Percentiles rank a stretch among this genome's conserved stretches.
Conservation (phyloP, 2,888 invertebrate genomes). For the Platypus cylindrus region DNA sequence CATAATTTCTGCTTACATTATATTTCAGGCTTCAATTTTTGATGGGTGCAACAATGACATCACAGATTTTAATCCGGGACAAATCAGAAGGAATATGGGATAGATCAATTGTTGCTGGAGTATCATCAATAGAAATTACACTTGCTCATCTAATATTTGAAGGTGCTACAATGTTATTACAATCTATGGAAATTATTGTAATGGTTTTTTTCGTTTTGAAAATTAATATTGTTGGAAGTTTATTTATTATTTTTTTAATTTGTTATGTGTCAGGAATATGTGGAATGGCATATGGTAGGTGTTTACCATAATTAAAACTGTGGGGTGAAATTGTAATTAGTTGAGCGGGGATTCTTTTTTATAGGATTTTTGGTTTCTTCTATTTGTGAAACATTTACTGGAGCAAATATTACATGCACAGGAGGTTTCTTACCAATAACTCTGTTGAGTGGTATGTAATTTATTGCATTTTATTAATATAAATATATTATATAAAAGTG, state of each 20-base stretch:
- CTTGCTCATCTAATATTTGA: slow-evolving; percentile 70
- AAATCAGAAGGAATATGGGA: slow-evolving; percentile 73
- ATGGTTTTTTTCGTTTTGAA: slow-evolving; percentile 49
- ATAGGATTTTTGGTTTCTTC: slow-evolving; percentile 70
- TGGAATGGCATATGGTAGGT: slow-evolving; percentile 70
- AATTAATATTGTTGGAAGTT: slow-evolving; percentile 48
- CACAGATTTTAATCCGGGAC: slow-evolving; percentile 68
- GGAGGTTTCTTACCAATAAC: slow-evolving; percentile 87
- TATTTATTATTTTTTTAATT: slow-evolving; percentile 47
- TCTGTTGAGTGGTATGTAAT: slow-evolving; percentile 37
- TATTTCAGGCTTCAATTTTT: slow-evolving; percentile 64
- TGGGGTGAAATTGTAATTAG: background rate
- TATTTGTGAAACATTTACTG: slow-evolving; percentile 60
- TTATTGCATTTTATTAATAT: background rate
- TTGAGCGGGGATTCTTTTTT: too few species aligned
- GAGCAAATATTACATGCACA: slow-evolving; percentile 72
- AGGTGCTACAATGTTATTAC: slow-evolving; percentile 48
- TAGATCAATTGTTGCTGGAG: slow-evolving; percentile 74
- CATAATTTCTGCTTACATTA: background rate
- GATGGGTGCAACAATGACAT: slow-evolving; percentile 71
- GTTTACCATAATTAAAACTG: background rate
- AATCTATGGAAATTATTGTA: slow-evolving; percentile 47
- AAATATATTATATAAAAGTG: background rate
- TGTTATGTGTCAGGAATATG: slow-evolving; percentile 62
- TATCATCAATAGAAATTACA: slow-evolving; percentile 66